Evolutionary conservation across 2,797 vertebrate genomes (phyloP), one percentile per base, ranked within the genome.

Genomic region (Spinibarbus caldwelli): DNA sequence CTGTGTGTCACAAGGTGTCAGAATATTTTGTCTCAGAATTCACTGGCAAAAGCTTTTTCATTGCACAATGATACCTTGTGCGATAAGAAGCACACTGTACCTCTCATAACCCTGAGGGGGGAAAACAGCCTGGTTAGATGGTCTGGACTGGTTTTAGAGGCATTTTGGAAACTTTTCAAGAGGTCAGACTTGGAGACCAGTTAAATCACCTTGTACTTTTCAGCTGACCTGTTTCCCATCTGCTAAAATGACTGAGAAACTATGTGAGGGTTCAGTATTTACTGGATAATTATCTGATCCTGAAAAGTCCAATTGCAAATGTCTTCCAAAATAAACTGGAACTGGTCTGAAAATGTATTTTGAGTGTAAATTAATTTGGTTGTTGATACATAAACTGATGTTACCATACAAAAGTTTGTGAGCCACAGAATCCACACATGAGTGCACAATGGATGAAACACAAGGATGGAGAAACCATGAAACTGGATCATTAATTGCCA

Each of bases 11-110:
- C 45, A 79, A 47, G 26, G 21, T 52, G 43, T 80, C 43, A 23
- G 29, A 80, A 80, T 68, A 34, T 67, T 52, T 80, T 67, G 78
- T 80, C 11, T 67, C 21, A n/a, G 19, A 80, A 67, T 80, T 49
- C 45, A 80, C 57, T 47, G 26, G 17, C n/a, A 64, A 43, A 64
- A 45, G 57, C n/a, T 43, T 10, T 62, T 78, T 78, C 14, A 41
- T 26, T 64, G 17, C 38, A 78, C n/a, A 29, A 43, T 11, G 57
- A 78, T 29, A 29, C 36, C n/a, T 59, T 36, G n/a, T 29, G 52
- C 9, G 34, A 78, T 59, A 62, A 78, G 52, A 64, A 47, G 41
- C 57, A 64, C 57, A 64, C 12, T 79, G 41, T 79, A 64, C 77
- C 57, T 79, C 10, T 45, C 38, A 78, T 78, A 64, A 29, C 15